A percentile compares a stretch with the other conserved stretches of the same genome.
These are phyloP conservation scores for Cactoblastis cactorum DNA, from an alignment of 2,888 invertebrate species.

Conservation along the genomic window DNA sequence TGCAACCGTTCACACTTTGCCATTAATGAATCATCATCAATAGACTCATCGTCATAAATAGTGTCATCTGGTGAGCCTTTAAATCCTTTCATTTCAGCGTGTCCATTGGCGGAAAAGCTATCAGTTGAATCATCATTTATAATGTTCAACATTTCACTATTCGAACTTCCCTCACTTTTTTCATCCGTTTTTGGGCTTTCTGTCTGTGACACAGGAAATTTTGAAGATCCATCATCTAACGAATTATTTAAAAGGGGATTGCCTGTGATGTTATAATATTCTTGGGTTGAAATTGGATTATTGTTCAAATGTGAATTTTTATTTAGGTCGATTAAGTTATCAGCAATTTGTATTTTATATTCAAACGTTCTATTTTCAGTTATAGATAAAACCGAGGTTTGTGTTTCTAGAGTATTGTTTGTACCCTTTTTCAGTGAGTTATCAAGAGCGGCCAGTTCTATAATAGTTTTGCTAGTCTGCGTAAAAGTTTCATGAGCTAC, in stretches of 20 bases:
- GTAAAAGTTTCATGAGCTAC: conserved; percentile 64
- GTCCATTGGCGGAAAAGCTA: conserved; percentile 27
- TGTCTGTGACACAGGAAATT: conserved; percentile 35
- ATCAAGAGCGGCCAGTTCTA: conserved; percentile 67
- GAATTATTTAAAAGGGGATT: conserved; percentile 23
- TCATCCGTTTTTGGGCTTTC: conserved; percentile 33
- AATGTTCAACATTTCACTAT: conserved; percentile 31
- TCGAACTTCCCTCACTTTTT: conserved; percentile 30
- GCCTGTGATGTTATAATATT: conserved; percentile 12
- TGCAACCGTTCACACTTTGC: conserved; percentile 26
- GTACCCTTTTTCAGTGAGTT: conserved; percentile 24
- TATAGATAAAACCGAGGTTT: conserved; percentile 62
- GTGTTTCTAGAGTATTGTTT: conserved; percentile 53
- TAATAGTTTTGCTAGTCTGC: conserved; percentile 80
- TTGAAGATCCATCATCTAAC: conserved; percentile 47
- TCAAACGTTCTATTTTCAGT: conserved; percentile 51
- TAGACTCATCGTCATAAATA: conserved; percentile 62
- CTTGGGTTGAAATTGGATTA: neutral
- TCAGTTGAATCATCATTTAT: conserved; percentile 38
- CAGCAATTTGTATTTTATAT: conserved; percentile 44
- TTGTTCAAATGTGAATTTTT: neutral
- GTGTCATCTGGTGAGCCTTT: conserved; percentile 34
- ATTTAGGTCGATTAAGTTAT: conserved; percentile 17
- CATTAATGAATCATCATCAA: conserved; percentile 64
- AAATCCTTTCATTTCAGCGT: conserved; percentile 25